Percentiles rank a stretch among this genome's conserved stretches.
These are phyloP conservation scores for Lasioglossum marginatum DNA, from an alignment of 2,888 invertebrate genomes.

Conservation along the genomic window DNA sequence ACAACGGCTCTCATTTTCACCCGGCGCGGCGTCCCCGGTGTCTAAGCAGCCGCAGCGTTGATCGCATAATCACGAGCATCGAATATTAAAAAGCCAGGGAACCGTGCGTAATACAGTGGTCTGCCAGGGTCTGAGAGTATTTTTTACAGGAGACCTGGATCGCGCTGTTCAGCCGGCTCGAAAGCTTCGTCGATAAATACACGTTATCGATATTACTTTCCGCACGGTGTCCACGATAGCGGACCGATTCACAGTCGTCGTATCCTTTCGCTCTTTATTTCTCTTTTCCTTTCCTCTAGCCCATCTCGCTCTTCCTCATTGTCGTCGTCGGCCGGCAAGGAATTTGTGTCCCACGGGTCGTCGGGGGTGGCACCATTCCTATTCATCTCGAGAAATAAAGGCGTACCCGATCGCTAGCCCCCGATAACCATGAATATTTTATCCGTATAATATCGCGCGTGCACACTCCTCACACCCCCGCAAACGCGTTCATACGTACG, in stretches of 20 bases:
- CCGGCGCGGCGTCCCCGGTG: not conserved
- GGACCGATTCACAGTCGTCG: conserved; percentile 17
- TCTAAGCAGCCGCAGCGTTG: not conserved
- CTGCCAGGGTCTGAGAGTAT: conserved; percentile 11
- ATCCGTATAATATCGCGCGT: conserved; percentile 75
- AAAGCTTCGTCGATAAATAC: conserved; percentile 43
- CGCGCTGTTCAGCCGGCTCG: not conserved
- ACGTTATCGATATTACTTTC: conserved; percentile 58
- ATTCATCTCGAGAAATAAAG: conserved; percentile 81
- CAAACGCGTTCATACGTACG: conserved; percentile 42
- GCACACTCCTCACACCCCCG: too few species aligned
- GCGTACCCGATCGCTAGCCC: conserved; percentile 77
- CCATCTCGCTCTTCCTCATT: conserved; percentile 28
- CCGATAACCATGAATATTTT: conserved; percentile 82
- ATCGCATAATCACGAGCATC: conserved; percentile 21
- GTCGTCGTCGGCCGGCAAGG: conserved; percentile 52
- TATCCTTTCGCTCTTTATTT: not conserved
- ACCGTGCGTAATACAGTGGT: not conserved
- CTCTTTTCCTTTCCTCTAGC: conserved; percentile 1
- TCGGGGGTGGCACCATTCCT: conserved; percentile 73
- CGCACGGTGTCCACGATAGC: conserved; percentile 32
- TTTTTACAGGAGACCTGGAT: not conserved
- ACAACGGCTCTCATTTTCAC: not conserved
- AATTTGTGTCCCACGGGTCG: conserved; percentile 66
- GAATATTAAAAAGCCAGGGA: conserved; percentile 37